These are phyloP conservation scores for Halcyon smyrnensis DNA, from an alignment of 2,797 vertebrate genomes.

Conservation along the genomic window DNA sequence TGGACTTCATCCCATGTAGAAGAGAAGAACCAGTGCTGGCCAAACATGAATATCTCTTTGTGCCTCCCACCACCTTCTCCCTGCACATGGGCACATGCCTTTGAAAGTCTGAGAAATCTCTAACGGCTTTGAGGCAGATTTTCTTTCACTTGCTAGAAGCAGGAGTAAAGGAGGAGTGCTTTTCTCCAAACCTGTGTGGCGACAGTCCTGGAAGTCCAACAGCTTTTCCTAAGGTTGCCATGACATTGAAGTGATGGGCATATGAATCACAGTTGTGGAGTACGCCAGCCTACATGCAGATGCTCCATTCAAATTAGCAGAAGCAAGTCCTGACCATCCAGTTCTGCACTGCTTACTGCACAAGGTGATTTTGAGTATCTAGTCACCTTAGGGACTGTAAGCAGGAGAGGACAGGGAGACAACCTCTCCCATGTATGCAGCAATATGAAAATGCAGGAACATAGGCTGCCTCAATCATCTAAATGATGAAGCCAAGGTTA, in stretches of 20 bases:
- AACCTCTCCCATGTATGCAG: background rate
- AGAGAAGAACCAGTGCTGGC: background rate
- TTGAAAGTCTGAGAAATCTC: background rate
- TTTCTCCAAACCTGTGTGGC: background rate
- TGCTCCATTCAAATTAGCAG: background rate
- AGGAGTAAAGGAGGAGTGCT: background rate
- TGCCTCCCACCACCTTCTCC: background rate
- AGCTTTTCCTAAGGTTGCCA: background rate
- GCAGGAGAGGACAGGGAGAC: background rate
- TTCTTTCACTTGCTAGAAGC: background rate
- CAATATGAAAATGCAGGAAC: background rate
- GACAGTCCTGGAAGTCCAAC: background rate
- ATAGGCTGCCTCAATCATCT: background rate
- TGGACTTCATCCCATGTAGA: background rate
- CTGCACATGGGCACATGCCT: background rate
- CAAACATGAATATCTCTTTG: background rate
- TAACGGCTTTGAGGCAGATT: background rate
- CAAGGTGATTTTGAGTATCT: background rate
- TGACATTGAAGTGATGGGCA: background rate
- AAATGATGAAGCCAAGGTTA: background rate
- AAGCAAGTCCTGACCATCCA: background rate
- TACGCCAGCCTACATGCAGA: conserved; percentile 7
- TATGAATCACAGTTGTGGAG: conserved; percentile 12
- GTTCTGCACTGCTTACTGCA: background rate
- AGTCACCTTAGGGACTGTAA: background rate